Base-by-base conservation (phyloP, 2,888 invertebrate genomes). In the Gasteruption jaculator region DNA sequence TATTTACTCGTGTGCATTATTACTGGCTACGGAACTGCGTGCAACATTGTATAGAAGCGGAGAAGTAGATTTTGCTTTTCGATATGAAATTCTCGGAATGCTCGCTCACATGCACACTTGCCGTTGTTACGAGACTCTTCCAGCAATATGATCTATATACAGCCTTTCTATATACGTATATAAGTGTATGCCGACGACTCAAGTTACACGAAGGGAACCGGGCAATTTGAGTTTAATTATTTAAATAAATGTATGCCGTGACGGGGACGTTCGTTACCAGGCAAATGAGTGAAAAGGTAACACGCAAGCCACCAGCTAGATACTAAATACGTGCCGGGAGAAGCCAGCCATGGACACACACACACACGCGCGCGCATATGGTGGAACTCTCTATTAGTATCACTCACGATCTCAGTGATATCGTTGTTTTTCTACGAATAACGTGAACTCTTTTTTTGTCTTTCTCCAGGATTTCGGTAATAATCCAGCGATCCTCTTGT, bases 361-460 rank as follows among this genome's bases (percentile, higher is more conserved):
- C 27, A 14, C 24, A n/a, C 10, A 20, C 10, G 37, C 14, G 29
- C 38, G 36, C 32, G 44, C 47, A n/a, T n/a, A n/a, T n/a, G n/a
- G n/a, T n/a, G n/a, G n/a, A n/a, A n/a, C 38, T 30, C 39, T 49
- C 54, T 48, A 57, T 59, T 60, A 59, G 51, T 58, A 57, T 58
- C 41, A 50, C 54, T 54, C 53, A 50, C 49, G 64, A 85, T 77
- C 34, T 82, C 74, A 34, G 83, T 83, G 37, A 82, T 81, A 36
- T 81, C 77, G 14, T 82, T 74, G 51, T 78, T 78, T 43, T 75
- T 71, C 67, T 75, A 74, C 38, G 75, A n/a, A n/a, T n/a, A n/a
- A n/a, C n/a, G n/a, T n/a, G n/a, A n/a, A n/a, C n/a, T n/a, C n/a
- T n/a, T n/a, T n/a, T n/a, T n/a, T n/a, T n/a, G n/a, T n/a, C n/a